Base-by-base conservation (phyloP, 2,113 vertebrate genomes). In the Typhlomys cinereus region DNA sequence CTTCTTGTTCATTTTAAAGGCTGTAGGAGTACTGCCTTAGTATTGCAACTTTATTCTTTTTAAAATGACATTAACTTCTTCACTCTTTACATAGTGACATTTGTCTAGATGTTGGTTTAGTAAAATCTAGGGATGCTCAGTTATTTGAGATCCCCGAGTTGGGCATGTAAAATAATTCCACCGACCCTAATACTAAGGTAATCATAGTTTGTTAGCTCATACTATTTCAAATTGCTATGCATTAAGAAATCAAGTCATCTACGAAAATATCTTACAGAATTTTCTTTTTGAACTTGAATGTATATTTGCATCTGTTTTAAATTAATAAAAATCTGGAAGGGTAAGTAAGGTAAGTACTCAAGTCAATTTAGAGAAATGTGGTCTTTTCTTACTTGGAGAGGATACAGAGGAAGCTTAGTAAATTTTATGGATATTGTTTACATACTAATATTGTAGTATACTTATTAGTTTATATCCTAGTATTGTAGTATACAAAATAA, bases 121-220 rank as follows among this genome's bases (percentile, higher is more conserved):
- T 83, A 73, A 79, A 29, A 52, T 80, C 31, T 82, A 46, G 95
- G 88, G 71, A 0, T 52, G 87, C 92, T 90, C 34, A 48, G 14
- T 61, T 94, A 34, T 88, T 93, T 92, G 39, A 85, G 10, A 78
- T 92, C 84, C 44, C 52, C n/a, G 59, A 91, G 50, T 89, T 89
- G 50, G 66, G n/a, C 64, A 82, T 89, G 46, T 41, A 90, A 23
- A 95, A 88, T 78, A 91, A 85, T 88, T 14, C 85, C 84, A 4
- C 70, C 87, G 91, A 91, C 78, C 78, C 91, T 94, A 93, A 92
- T 91, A 93, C 85, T 95, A 85, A 95, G 52, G 31, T 92, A 91
- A 87, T 84, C 66, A 95, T 89, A 93, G 69, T 14, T 90, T 91
- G 36, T 87, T 11, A 29, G 81, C 92, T 93, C 69, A 89, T 64